These are phyloP conservation scores for Xenopus petersii DNA, from an alignment of 2,797 vertebrate genomes.

Conservation along the genomic window DNA sequence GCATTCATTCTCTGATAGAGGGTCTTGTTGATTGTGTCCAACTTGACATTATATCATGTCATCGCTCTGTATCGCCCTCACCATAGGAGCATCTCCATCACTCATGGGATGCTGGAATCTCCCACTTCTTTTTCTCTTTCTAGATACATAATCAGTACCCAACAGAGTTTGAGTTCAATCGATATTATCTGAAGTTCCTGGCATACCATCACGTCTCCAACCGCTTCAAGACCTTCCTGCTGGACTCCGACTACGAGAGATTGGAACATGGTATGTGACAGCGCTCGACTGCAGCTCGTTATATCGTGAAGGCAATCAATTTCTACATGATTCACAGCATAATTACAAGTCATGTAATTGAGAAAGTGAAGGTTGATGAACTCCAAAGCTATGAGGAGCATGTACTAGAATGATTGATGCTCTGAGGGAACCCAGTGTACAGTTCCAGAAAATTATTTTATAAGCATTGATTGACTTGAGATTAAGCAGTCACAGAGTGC, in stretches of 20 bases:
- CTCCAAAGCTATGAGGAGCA: conserved; percentile 23
- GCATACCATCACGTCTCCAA: conserved; percentile 97
- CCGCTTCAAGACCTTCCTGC: conserved; percentile 96
- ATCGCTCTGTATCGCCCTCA: too few relatives aligned
- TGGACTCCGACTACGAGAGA: conserved; percentile 97
- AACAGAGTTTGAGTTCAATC: conserved; percentile 97
- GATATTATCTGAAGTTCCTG: conserved; percentile 96
- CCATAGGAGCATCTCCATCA: neutral
- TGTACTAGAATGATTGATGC: neutral
- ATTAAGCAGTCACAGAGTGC: too few relatives aligned
- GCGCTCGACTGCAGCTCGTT: neutral
- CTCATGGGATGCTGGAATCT: neutral
- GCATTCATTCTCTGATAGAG: neutral
- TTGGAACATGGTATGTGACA: conserved; percentile 87
- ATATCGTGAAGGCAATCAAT: neutral
- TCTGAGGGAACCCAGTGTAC: neutral
- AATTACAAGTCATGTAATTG: conserved; percentile 24
- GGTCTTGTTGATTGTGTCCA: neutral
- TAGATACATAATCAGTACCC: conserved; percentile 93
- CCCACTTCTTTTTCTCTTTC: conserved; percentile 46
- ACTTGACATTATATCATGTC: conserved; percentile 2
- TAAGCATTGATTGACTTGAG: too few relatives aligned
- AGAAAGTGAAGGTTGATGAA: conserved; percentile 25
- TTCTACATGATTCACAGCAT: neutral
- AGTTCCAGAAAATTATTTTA: too few relatives aligned